These are phyloP conservation scores for Leptarthrus brevirostris DNA, from an alignment of 2,888 invertebrate genomes.

Conservation along the genomic window DNA sequence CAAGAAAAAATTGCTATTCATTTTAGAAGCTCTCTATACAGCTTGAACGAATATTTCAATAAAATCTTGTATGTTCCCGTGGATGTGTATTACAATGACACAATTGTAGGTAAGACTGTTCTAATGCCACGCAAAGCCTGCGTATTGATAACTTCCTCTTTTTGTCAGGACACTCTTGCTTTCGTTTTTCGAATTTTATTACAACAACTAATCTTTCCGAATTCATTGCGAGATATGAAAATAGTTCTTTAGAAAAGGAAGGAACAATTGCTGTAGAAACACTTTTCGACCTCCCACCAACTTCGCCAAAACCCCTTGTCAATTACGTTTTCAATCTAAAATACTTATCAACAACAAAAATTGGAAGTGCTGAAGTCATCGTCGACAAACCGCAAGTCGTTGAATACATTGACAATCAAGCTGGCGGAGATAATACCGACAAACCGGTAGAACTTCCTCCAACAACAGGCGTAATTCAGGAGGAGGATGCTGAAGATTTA, in stretches of 20 bases:
- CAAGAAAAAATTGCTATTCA: slow-evolving; percentile 68
- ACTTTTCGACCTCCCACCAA: slow-evolving; percentile 57
- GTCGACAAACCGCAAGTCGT: slow-evolving; percentile 41
- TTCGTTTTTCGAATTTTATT: slow-evolving; percentile 59
- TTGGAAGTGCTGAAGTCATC: slow-evolving; percentile 50
- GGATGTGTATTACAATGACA: slow-evolving; percentile 65
- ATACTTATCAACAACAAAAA: slow-evolving; percentile 56
- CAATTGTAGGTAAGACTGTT: slow-evolving; percentile 61
- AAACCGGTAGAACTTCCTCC: slow-evolving; percentile 51
- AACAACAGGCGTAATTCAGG: slow-evolving; percentile 8
- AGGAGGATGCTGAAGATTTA: background rate
- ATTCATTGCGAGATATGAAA: slow-evolving; percentile 51
- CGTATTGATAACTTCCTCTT: no score
- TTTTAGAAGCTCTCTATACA: slow-evolving; percentile 67
- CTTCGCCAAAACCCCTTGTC: slow-evolving; percentile 58
- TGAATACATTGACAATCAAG: slow-evolving; percentile 53
- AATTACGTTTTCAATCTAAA: slow-evolving; percentile 59
- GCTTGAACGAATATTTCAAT: slow-evolving; percentile 67
- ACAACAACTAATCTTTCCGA: slow-evolving; percentile 56
- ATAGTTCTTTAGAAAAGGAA: slow-evolving; percentile 48
- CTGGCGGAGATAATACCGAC: slow-evolving; percentile 53
- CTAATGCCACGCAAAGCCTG: no score
- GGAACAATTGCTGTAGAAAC: slow-evolving; percentile 43
- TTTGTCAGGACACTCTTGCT: slow-evolving; percentile 58
- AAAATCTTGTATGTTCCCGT: slow-evolving; percentile 67